phyloP scores from a whole-genome alignment of 2,888 invertebrate genomes.

The Leptinotarsa tumamoca region DNA sequence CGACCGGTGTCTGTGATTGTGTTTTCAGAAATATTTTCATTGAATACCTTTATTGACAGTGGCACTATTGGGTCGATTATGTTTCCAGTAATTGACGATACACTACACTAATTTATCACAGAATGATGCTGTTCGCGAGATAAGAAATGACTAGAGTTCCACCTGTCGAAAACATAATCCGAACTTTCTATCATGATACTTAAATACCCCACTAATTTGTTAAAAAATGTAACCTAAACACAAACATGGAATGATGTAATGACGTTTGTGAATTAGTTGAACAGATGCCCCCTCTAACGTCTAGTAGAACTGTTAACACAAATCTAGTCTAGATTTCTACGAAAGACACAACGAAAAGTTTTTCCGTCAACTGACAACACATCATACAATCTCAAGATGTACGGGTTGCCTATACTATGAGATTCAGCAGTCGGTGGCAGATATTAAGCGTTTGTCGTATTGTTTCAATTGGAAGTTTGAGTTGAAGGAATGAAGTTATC shows the following conservation, averaged over 20 bases:
- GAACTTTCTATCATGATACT: slow-evolving; percentile 51
- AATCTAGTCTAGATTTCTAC: background rate
- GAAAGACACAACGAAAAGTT: too few species aligned
- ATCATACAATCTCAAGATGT: background rate
- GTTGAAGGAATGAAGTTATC: too few species aligned
- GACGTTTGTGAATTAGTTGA: slow-evolving; percentile 25
- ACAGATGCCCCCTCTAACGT: background rate
- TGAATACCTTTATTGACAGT: slow-evolving; percentile 22
- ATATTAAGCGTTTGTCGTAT: too few species aligned
- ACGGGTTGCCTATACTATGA: background rate
- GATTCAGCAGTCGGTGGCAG: too few species aligned
- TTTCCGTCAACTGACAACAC: background rate
- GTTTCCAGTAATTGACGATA: slow-evolving; percentile 26
- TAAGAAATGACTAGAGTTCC: slow-evolving; percentile 47
- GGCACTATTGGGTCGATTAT: slow-evolving; percentile 26
- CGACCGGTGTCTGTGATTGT: background rate
- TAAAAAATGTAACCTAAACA: slow-evolving; percentile 49
- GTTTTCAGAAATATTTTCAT: background rate
- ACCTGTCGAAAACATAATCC: slow-evolving; percentile 46
- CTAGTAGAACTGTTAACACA: background rate
- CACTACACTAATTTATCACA: slow-evolving; percentile 43
- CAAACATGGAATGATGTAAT: slow-evolving; percentile 45
- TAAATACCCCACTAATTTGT: slow-evolving; percentile 49
- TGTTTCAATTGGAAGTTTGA: too few species aligned
- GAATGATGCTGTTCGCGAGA: slow-evolving; percentile 35